Evolutionary conservation across 2,797 vertebrate genomes (phyloP).

Genomic region (Mormyrops boulengeri): DNA sequence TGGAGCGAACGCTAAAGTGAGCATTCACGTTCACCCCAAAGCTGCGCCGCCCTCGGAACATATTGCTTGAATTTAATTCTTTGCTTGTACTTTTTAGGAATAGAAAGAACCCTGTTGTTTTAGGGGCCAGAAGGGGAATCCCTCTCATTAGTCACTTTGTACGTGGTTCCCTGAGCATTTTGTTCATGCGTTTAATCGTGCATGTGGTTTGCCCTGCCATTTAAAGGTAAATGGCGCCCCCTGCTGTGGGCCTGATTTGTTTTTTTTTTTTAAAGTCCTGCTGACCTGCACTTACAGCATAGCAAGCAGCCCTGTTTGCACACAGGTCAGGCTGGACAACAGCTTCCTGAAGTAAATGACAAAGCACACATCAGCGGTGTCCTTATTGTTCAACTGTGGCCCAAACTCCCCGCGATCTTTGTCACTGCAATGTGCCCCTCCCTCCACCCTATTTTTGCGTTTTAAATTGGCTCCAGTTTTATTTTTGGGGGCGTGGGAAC

Average conservation of each 20-base stretch:
- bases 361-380: no score
- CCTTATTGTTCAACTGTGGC: no score
- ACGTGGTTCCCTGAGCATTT: neutral
- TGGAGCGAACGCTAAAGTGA: conserved; percentile 80
- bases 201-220: neutral
- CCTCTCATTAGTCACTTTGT: neutral
- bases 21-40: neutral
- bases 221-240: neutral
- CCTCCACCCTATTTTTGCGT: neutral
- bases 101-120: neutral
- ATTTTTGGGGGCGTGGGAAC: neutral
- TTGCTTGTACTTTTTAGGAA: neutral
- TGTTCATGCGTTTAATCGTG: neutral
- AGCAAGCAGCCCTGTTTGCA: neutral
- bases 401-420: neutral
- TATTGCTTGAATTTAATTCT: neutral
- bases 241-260: neutral
- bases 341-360: no score
- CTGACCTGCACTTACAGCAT: neutral
- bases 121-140: neutral
- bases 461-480: neutral
- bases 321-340: no score
- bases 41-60: neutral
- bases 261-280: neutral
- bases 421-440: neutral